These are phyloP conservation scores for Hipposideros armiger DNA, from an alignment of 2,113 vertebrate genomes.

Conservation along the genomic window DNA sequence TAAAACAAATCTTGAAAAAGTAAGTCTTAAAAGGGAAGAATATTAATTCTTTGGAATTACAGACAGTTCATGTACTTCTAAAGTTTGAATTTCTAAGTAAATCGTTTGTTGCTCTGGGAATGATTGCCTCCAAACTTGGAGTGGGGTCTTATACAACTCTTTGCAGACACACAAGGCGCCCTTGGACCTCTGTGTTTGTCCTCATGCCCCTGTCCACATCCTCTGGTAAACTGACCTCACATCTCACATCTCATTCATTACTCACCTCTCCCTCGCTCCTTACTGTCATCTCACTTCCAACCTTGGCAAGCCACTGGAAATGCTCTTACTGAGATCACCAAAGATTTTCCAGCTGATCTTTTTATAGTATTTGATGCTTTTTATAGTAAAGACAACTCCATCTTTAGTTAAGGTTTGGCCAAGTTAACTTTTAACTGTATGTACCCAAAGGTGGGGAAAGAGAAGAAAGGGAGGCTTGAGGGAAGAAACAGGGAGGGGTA, in stretches of 20 bases:
- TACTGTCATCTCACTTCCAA: background rate
- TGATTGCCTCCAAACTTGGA: background rate
- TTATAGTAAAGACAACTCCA: background rate
- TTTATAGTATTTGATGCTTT: background rate
- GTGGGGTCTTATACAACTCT: background rate
- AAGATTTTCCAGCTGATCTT: background rate
- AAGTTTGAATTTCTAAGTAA: background rate
- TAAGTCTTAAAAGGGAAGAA: background rate
- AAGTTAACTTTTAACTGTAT: background rate
- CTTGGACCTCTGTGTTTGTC: background rate
- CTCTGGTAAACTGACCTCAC: background rate
- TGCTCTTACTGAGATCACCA: background rate
- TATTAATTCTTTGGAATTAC: background rate
- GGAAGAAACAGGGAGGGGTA: background rate
- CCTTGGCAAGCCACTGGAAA: background rate
- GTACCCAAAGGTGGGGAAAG: background rate
- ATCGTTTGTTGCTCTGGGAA: background rate
- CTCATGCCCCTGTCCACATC: background rate
- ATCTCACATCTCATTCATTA: background rate
- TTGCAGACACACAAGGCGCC: background rate
- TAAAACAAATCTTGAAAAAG: conserved; percentile 29
- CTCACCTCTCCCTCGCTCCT: background rate
- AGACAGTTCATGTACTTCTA: background rate
- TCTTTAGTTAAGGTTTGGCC: background rate
- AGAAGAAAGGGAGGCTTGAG: background rate